Evolutionary conservation across 2,888 invertebrate genomes (phyloP).

Genomic region (Calameuta idolon): DNA sequence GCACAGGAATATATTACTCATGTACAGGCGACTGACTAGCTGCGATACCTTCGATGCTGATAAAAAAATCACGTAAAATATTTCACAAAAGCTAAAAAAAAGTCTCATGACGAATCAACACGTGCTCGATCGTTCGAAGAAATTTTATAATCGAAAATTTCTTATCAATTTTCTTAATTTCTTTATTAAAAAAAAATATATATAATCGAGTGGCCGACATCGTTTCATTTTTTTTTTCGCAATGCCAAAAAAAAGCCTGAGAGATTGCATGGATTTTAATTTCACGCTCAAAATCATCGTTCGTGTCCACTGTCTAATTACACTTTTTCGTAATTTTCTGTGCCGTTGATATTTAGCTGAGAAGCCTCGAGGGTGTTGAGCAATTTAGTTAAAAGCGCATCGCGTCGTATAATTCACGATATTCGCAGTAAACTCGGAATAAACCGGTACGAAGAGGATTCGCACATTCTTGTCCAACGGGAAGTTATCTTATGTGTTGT

Average conservation of each 20-base stretch:
- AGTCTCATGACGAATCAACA: too few species aligned
- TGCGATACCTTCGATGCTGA: neutral
- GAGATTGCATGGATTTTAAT: neutral
- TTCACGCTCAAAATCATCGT: neutral
- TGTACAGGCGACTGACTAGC: neutral
- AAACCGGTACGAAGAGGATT: neutral
- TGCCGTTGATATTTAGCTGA: neutral
- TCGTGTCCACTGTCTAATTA: neutral
- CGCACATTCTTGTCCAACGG: slow-evolving; percentile 11
- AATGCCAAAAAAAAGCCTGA: neutral
- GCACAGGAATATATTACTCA: neutral
- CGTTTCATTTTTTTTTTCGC: neutral
- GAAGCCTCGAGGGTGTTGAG: neutral
- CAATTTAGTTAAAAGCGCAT: neutral
- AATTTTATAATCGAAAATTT: too few species aligned
- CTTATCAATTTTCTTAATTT: too few species aligned
- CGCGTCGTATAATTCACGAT: neutral
- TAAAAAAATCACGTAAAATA: neutral
- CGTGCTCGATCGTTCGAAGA: too few species aligned
- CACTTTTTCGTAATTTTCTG: neutral
- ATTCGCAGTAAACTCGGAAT: neutral
- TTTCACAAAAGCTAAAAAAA: too few species aligned
- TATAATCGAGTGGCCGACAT: neutral
- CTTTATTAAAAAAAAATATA: neutral
- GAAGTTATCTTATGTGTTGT: slow-evolving; percentile 48